Evolutionary conservation across 2,113 vertebrate species (phyloP), one percentile per base, ranked within the genome.

Genomic region (Oenanthe melanoleuca): DNA sequence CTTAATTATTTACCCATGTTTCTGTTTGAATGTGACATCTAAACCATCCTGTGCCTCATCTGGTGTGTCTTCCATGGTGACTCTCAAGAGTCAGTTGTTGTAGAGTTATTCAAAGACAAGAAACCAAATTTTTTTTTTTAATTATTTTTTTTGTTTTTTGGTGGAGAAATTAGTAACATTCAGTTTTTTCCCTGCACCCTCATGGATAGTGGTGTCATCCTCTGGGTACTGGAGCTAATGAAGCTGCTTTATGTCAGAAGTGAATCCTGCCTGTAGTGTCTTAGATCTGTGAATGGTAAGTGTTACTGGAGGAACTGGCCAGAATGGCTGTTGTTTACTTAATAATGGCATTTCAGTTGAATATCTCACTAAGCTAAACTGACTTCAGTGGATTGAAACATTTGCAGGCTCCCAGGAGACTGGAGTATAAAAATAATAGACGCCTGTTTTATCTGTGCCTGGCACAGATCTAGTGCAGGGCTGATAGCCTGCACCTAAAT

Each of bases 1-100:
- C 45, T 97, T 96, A 97, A 96, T 97, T 91, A 93, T 97, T 95
- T 96, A 97, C 96, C 47, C 31, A 2, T 66, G 47, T 92, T 18
- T 89, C 87, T 96, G 65, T 94, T 95, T 96, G 91, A 82, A 75
- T 85, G 20, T 63, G 86, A 95, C 92, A 89, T 95, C 87, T 85
- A 80, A 96, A 67, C n/a, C 38, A 88, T 73, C 71, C 71, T 84
- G 71, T 73, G 47, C 29, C 34, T 78, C 42, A 42, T 88, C 84
- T 86, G 59, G 12, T 24, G 5, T 63, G 44, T 69, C 66, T 66
- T 87, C 38, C 57, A 19, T 40, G 7, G 83, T 65, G 37, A 38
- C 45, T 82, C 26, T 85, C 70, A 72, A 88, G 79, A 77, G 10
- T 5, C 6, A 21, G 14, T 59, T 94, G 20, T 47, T 44, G 34